phyloP scores from a whole-genome alignment of 1,140 invertebrate species.

The Eupeodes corollae region DNA sequence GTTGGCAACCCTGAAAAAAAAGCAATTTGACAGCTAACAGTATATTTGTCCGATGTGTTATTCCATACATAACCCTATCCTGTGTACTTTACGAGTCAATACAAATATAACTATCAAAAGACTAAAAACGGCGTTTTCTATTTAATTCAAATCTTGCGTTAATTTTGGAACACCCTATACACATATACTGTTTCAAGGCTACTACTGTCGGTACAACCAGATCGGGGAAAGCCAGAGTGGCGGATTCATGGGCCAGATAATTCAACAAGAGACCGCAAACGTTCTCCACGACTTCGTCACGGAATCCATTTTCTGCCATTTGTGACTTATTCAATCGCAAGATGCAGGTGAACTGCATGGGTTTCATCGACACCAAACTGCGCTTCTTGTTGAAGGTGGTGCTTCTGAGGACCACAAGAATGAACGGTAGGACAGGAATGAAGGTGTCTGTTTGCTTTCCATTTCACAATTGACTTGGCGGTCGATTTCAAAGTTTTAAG shows the following conservation, averaged over 20 bases:
- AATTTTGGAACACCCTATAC: no score
- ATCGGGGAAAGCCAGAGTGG: conserved; percentile 76
- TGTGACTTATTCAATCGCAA: conserved; percentile 76
- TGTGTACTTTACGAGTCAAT: no score
- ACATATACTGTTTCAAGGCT: conserved; percentile 33
- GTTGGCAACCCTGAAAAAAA: no score
- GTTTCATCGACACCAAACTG: conserved; percentile 72
- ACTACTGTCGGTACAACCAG: conserved; percentile 61
- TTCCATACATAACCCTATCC: no score
- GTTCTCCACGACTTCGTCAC: conserved; percentile 73
- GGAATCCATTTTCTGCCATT: conserved; percentile 73
- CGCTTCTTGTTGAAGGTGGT: conserved; percentile 79
- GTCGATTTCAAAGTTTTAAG: no score
- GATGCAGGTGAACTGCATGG: conserved; percentile 70
- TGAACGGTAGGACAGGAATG: conserved; percentile 81
- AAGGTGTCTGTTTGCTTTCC: conserved; percentile 69
- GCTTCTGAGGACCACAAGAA: conserved; percentile 61
- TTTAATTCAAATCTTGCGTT: no score
- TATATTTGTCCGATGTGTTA: no score
- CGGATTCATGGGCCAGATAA: conserved; percentile 61
- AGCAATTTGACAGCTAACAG: no score
- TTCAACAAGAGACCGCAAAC: conserved; percentile 67
- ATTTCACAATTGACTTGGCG: no score
- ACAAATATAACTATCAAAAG: no score
- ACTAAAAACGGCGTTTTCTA: no score